Percentiles rank a stretch among this genome's conserved stretches.
Conservation (phyloP, 2,797 vertebrate species). For the Mormyrops attenuatus region DNA sequence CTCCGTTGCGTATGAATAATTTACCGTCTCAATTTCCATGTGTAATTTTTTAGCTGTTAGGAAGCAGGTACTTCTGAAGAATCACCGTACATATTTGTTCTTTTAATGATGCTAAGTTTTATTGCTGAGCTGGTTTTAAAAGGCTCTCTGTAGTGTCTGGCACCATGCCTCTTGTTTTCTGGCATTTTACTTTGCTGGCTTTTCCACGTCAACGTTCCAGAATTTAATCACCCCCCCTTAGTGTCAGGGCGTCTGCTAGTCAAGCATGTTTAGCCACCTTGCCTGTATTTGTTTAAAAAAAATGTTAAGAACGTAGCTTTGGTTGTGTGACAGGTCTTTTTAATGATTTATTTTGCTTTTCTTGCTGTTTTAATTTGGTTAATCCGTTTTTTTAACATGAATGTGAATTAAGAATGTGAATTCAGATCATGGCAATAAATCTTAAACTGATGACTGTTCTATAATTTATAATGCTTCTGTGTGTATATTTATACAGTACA, state of each 20-base stretch:
- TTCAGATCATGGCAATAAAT: neutral
- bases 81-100: conserved; percentile 4
- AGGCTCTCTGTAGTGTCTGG: neutral
- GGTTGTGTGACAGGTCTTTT: neutral
- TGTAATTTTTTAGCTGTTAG: conserved; percentile 41
- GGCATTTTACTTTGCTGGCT: neutral
- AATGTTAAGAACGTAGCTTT: neutral
- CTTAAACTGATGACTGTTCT: neutral
- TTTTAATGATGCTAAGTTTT: neutral
- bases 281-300: neutral
- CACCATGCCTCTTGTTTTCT: neutral
- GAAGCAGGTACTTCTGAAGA: conserved; percentile 29
- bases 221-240: neutral
- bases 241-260: neutral
- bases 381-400: neutral
- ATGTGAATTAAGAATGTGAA: neutral
- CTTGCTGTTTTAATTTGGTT: neutral
- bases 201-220: neutral
- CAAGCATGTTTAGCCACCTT: neutral
- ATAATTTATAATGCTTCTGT: neutral
- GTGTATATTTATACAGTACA: neutral
- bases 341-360: neutral
- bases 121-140: neutral
- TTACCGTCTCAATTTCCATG: conserved; percentile 42
- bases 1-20: conserved; percentile 45